Conservation (phyloP, 2,888 invertebrate species). For the Matsumyia berberina region DNA sequence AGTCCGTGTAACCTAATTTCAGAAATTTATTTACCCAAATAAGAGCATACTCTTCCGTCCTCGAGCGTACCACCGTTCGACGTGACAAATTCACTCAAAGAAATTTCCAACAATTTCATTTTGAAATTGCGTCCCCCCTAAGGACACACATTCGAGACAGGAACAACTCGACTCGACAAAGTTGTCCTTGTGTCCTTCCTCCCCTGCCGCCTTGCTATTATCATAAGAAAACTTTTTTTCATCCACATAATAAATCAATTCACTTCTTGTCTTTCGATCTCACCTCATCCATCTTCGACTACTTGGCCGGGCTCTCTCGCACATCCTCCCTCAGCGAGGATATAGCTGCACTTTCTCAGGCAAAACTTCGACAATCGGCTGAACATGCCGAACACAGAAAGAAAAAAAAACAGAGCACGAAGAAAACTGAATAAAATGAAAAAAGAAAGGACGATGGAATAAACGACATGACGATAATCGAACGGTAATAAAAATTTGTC, state of each 20-base stretch:
- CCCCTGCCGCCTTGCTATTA: slow-evolving; percentile 39
- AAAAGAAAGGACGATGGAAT: slow-evolving; percentile 48
- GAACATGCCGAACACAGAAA: slow-evolving; percentile 35
- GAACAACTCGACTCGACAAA: slow-evolving; percentile 45
- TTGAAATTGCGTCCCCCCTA: slow-evolving; percentile 55
- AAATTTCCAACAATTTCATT: slow-evolving; percentile 72
- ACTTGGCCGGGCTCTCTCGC: slow-evolving; percentile 13
- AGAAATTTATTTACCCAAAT: slow-evolving; percentile 65
- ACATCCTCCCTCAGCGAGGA: background rate
- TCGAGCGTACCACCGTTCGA: slow-evolving; percentile 34
- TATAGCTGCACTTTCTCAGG: slow-evolving; percentile 49
- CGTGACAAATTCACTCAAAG: slow-evolving; percentile 74
- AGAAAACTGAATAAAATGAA: slow-evolving; percentile 30
- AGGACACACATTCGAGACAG: slow-evolving; percentile 52
- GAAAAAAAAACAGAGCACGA: slow-evolving; percentile 35
- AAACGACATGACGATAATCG: slow-evolving; percentile 74
- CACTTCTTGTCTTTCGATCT: slow-evolving; percentile 74
- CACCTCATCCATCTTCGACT: slow-evolving; percentile 67
- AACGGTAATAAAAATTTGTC: slow-evolving; percentile 76
- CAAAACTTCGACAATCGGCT: slow-evolving; percentile 50
- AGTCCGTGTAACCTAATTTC: slow-evolving; percentile 52
- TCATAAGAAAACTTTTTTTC: slow-evolving; percentile 67
- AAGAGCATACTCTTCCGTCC: slow-evolving; percentile 17
- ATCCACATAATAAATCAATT: slow-evolving; percentile 76
- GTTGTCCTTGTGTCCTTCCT: slow-evolving; percentile 31